Percentiles rank a stretch among this genome's conserved stretches.
These are phyloP conservation scores for Trichonephila clavipes DNA, from an alignment of 1,140 invertebrate genomes.

Conservation along the genomic window DNA sequence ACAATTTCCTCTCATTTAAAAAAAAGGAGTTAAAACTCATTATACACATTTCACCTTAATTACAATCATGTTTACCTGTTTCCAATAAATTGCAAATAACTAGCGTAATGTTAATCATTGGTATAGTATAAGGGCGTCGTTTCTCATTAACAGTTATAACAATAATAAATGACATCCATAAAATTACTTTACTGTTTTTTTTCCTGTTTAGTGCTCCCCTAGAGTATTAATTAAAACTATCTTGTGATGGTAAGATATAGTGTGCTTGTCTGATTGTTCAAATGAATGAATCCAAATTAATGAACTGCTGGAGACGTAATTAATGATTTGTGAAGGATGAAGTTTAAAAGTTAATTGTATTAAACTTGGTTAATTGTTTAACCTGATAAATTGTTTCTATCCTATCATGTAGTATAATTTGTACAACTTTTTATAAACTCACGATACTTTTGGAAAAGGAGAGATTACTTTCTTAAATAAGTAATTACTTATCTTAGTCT, in stretches of 20 bases:
- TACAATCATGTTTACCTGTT: too few relatives aligned
- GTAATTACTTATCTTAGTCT: too few relatives aligned
- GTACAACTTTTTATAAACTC: background rate
- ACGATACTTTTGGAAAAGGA: too few relatives aligned
- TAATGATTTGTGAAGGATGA: background rate
- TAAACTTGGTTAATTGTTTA: background rate
- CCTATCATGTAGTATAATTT: background rate
- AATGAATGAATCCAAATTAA: background rate
- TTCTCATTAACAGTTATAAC: background rate
- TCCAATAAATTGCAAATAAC: background rate
- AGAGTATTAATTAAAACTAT: background rate
- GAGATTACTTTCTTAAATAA: too few relatives aligned
- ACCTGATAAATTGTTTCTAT: conserved; percentile 14
- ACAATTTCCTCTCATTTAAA: too few relatives aligned
- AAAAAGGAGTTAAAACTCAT: too few relatives aligned
- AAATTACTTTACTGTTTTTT: background rate
- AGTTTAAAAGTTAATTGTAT: conserved; percentile 11
- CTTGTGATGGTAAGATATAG: background rate
- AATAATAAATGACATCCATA: background rate
- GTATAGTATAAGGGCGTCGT: background rate
- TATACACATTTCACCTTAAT: too few relatives aligned
- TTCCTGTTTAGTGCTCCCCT: background rate
- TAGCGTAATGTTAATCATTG: background rate
- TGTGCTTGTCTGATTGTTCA: background rate
- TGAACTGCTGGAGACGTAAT: background rate